Evolutionary conservation across 1,140 invertebrate species (phyloP), one percentile per base, ranked within the genome.

Genomic region (Drosophila arawakana): DNA sequence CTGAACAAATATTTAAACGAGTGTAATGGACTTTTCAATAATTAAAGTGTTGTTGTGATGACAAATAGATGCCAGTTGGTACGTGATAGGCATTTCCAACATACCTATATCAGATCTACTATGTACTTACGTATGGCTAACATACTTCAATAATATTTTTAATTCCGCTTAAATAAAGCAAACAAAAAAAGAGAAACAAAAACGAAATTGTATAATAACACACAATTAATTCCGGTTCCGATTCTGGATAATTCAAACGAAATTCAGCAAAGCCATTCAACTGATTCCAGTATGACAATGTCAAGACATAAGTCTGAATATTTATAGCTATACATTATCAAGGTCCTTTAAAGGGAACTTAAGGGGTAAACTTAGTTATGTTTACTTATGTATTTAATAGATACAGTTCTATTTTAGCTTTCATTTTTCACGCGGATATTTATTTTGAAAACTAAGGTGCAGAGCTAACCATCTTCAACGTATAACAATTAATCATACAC

Each of bases 1-100:
- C 60, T 74, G 46, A 35, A 41, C 54, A 65, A 85, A 85, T 85
- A 82, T 85, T 86, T 76, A 34, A 70, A 70, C 73, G 73, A 37
- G 61, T 85, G 76, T 76, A 72, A 76, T 71, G 68, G 55, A 54
- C 54, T 65, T 78, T 69, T 78, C 72, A 67, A 70, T 65, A 72
- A 55, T 58, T 68, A 41, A 55, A 43, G 21, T 49, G 39, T 10
- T 52, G 34, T 47, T 35, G 15, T 39, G 57, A 77, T 83, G 77
- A 83, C 81, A 80, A 84, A 84, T 80, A 73, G 52, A 68, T 50
- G 57, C 18, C 63, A 61, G 34, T 30, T 39, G 35, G 18, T 57
- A 86, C 79, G 76, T 88, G 82, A 25, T 46, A 44, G 34, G 83
- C 44, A 69, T 84, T 76, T 10, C 11, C 43, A 61, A 76, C 25